Conservation (phyloP, 2,113 vertebrate genomes). For the Verasper variegatus region DNA sequence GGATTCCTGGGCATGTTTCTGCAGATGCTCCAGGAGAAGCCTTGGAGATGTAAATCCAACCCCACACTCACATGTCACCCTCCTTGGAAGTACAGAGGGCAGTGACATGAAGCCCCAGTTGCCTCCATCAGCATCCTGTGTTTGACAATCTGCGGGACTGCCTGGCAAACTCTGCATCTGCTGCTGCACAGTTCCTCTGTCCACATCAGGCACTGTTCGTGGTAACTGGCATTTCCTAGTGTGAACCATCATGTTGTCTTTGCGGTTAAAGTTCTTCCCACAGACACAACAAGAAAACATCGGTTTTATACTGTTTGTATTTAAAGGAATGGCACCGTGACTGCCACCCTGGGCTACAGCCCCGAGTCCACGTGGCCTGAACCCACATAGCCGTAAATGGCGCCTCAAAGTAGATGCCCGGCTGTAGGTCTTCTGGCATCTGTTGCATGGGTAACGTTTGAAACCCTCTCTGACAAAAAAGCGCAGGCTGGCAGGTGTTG, state of each 20-base stretch:
- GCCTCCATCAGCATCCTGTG: constrained; percentile 48
- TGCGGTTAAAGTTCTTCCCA: constrained; percentile 78
- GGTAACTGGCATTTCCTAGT: constrained; percentile 71
- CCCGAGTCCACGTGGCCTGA: constrained; percentile 55
- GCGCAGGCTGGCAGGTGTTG: constrained; percentile 30
- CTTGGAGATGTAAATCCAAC: constrained; percentile 80
- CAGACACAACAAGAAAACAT: constrained; percentile 79
- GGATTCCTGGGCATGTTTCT: constrained; percentile 82
- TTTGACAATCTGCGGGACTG: constrained; percentile 24
- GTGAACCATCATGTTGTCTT: constrained; percentile 81
- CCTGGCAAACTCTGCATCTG: constrained; percentile 26
- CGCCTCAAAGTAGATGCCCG: constrained; percentile 75
- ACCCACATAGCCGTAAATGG: constrained; percentile 78
- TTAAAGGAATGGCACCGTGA: constrained; percentile 6
- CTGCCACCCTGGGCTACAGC: neutral
- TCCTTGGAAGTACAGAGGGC: constrained; percentile 82
- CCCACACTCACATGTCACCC: constrained; percentile 84
- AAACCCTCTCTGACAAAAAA: constrained; percentile 73
- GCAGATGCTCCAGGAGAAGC: constrained; percentile 83
- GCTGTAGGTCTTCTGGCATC: constrained; percentile 82
- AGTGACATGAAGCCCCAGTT: constrained; percentile 84
- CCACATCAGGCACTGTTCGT: constrained; percentile 20
- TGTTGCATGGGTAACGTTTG: constrained; percentile 77
- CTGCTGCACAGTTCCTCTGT: constrained; percentile 8
- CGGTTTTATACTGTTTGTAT: constrained; percentile 55